Percentiles rank a stretch among this genome's conserved stretches.
Evolutionary conservation across 2,113 vertebrate species (phyloP).

Genomic region (Agapornis roseicollis): DNA sequence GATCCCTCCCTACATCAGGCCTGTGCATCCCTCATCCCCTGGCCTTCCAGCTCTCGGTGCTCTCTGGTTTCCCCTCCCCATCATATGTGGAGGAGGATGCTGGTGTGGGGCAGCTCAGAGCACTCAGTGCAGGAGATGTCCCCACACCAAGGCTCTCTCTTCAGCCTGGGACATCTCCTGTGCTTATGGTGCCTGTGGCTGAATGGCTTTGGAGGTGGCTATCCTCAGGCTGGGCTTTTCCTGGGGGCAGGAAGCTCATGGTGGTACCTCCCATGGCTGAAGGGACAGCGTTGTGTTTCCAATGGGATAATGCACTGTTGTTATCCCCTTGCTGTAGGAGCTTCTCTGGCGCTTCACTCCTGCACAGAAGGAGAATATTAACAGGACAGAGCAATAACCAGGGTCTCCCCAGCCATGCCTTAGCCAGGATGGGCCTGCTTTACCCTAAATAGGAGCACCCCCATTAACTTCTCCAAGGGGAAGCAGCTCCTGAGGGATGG

Average conservation of each 20-base stretch:
- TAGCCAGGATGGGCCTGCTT: not conserved
- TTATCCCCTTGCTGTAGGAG: not conserved
- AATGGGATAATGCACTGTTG: accelerated
- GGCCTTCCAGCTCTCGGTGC: not conserved
- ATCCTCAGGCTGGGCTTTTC: not conserved
- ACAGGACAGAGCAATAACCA: not conserved
- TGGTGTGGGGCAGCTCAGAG: accelerated
- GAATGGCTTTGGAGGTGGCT: not conserved
- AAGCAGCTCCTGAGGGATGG: not conserved
- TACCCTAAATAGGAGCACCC: not conserved
- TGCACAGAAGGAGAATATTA: not conserved
- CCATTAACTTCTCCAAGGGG: not conserved
- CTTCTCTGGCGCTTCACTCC: not conserved
- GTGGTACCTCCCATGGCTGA: not conserved
- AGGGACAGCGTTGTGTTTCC: not conserved
- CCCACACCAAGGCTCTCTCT: accelerated
- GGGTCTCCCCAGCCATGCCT: too few species aligned
- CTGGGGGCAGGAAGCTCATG: not conserved
- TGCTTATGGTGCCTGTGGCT: not conserved
- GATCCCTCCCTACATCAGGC: not conserved
- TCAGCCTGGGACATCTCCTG: accelerated
- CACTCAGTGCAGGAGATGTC: not conserved
- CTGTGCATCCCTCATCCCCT: not conserved
- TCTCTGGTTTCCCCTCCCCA: not conserved
- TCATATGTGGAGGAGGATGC: accelerated